Evolutionary conservation across 2,797 vertebrate species (phyloP).

Genomic region (Falco peregrinus): DNA sequence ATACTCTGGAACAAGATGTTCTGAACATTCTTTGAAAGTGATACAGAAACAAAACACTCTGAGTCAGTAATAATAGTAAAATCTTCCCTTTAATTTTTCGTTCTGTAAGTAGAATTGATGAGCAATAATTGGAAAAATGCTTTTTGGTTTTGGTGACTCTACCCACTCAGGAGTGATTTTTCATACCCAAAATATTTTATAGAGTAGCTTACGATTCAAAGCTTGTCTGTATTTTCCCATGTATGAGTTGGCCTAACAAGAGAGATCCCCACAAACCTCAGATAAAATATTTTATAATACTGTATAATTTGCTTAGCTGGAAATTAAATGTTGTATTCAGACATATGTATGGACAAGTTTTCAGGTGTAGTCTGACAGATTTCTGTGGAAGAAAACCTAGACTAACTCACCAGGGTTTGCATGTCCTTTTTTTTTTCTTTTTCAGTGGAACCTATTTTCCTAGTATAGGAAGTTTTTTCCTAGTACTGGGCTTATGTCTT

Average conservation of each 20-base stretch:
- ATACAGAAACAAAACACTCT: conserved; percentile 42
- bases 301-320: neutral
- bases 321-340: neutral
- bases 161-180: neutral
- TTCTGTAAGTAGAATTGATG: conserved; percentile 31
- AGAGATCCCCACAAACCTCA: neutral
- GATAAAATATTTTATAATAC: neutral
- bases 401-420: neutral
- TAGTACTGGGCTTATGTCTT: neutral
- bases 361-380: neutral
- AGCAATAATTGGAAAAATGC: neutral
- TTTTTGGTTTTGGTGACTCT: neutral
- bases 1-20: conserved; percentile 51
- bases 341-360: neutral
- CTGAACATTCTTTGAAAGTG: conserved; percentile 45
- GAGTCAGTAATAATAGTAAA: conserved; percentile 39
- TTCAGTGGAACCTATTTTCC: neutral
- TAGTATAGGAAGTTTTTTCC: neutral
- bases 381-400: neutral
- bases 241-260: neutral
- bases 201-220: neutral
- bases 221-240: neutral
- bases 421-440: neutral
- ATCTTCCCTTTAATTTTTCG: conserved; percentile 5
- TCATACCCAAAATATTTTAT: neutral